These are phyloP conservation scores for Pseudopleuronectes americanus DNA, from an alignment of 2,797 vertebrate genomes.

Conservation along the genomic window DNA sequence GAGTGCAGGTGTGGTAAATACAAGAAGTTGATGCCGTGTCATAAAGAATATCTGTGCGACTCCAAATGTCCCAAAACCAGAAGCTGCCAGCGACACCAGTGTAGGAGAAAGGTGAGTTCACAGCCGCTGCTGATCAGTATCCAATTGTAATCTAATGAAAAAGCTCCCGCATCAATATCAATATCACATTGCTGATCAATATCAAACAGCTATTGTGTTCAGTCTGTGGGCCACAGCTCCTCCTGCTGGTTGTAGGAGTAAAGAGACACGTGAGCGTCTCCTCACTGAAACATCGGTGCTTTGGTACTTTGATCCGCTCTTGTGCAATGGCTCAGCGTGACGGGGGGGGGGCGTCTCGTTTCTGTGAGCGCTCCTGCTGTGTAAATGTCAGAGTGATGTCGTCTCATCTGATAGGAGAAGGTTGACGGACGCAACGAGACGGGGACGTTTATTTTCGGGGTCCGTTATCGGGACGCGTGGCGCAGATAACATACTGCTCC, in stretches of 20 bases:
- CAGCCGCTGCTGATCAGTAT: neutral
- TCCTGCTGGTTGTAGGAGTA: neutral
- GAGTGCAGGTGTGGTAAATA: slow-evolving; percentile 94
- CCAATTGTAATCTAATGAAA: no score
- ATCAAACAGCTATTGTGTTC: no score
- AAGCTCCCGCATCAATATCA: no score
- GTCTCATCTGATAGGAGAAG: slow-evolving; percentile 29
- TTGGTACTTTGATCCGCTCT: no score
- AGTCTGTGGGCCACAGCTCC: neutral
- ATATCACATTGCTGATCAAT: no score
- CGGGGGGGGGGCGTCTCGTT: neutral
- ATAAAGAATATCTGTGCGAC: slow-evolving; percentile 94
- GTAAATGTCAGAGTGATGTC: slow-evolving; percentile 45
- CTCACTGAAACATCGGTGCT: no score
- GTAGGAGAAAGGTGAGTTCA: slow-evolving; percentile 83
- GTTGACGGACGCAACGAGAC: slow-evolving; percentile 1
- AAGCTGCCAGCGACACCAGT: slow-evolving; percentile 93
- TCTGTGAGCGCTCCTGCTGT: neutral
- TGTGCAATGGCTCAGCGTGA: neutral
- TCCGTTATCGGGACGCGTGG: neutral
- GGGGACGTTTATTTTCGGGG: no score
- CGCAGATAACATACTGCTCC: neutral
- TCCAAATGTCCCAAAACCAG: slow-evolving; percentile 91
- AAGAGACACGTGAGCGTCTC: neutral
- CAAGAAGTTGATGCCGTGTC: slow-evolving; percentile 89